These are phyloP conservation scores for Drosophila bocqueti DNA, from an alignment of 1,140 invertebrate genomes.

Conservation along the genomic window DNA sequence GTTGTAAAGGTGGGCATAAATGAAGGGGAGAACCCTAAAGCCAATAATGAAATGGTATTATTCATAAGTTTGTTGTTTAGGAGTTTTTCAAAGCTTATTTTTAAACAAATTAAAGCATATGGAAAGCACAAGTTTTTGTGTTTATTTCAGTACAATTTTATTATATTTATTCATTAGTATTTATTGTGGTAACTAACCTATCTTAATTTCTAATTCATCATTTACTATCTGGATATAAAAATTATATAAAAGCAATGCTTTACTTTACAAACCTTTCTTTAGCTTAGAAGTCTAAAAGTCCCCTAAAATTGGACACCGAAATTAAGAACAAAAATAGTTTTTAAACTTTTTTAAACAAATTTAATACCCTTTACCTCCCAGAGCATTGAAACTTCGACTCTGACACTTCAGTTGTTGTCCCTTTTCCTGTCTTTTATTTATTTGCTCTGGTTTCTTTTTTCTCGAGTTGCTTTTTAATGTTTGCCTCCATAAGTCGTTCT, in stretches of 20 bases:
- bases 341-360: background rate
- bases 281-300: background rate
- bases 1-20: background rate
- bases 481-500: constrained; percentile 8
- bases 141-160: no score
- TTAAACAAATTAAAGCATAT: background rate
- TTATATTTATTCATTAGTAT: background rate
- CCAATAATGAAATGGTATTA: no score
- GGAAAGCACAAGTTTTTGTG: no score
- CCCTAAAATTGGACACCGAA: background rate
- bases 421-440: constrained; percentile 28
- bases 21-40: no score
- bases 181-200: background rate
- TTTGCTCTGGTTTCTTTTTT: constrained; percentile 43
- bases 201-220: background rate
- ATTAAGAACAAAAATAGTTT: background rate
- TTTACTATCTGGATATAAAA: no score
- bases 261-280: background rate
- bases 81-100: background rate
- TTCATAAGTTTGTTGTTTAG: background rate
- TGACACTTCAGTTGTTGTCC: constrained; percentile 5
- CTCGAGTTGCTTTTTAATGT: constrained; percentile 21
- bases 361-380: background rate
- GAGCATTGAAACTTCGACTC: constrained; percentile 31
- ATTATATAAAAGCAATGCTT: background rate